Evolutionary conservation across 2,888 invertebrate genomes (phyloP).

Genomic region (Ornithoptera alexandrae): DNA sequence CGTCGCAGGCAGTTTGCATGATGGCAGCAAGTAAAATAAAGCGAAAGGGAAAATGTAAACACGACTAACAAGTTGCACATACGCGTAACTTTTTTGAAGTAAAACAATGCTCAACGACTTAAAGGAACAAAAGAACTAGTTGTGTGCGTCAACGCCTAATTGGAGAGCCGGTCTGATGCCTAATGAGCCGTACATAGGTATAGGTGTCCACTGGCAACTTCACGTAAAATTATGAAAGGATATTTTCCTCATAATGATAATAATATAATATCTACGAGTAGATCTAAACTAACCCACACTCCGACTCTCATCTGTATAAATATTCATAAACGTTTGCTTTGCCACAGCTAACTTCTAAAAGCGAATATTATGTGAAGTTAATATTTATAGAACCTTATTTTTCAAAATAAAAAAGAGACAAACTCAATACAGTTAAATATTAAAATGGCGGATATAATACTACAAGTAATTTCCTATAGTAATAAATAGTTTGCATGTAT

Average conservation of each 20-base stretch:
- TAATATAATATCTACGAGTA: too few relatives aligned
- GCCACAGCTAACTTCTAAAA: too few relatives aligned
- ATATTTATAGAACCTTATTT: too few relatives aligned
- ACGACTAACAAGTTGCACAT: constrained; percentile 14
- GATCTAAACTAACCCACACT: too few relatives aligned
- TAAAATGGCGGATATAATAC: too few relatives aligned
- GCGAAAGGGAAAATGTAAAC: constrained; percentile 10
- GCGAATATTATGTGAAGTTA: too few relatives aligned
- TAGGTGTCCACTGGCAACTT: constrained; percentile 24
- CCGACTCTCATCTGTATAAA: too few relatives aligned
- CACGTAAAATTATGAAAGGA: background rate
- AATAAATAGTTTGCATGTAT: too few relatives aligned
- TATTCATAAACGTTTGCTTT: too few relatives aligned
- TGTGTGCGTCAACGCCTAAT: constrained; percentile 44
- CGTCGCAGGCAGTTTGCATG: background rate
- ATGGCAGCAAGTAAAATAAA: constrained; percentile 1
- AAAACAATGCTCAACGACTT: constrained; percentile 40
- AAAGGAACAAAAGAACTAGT: constrained; percentile 39
- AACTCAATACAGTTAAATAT: too few relatives aligned
- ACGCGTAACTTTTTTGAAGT: constrained; percentile 32
- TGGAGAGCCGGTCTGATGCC: constrained; percentile 37
- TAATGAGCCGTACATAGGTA: constrained; percentile 30
- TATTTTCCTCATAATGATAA: background rate
- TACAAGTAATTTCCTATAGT: too few relatives aligned
- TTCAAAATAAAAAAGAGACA: too few relatives aligned